Evolutionary conservation across 1,140 invertebrate species (phyloP), one percentile per base, ranked within the genome.

Genomic region (Ostrea denselamellosa): DNA sequence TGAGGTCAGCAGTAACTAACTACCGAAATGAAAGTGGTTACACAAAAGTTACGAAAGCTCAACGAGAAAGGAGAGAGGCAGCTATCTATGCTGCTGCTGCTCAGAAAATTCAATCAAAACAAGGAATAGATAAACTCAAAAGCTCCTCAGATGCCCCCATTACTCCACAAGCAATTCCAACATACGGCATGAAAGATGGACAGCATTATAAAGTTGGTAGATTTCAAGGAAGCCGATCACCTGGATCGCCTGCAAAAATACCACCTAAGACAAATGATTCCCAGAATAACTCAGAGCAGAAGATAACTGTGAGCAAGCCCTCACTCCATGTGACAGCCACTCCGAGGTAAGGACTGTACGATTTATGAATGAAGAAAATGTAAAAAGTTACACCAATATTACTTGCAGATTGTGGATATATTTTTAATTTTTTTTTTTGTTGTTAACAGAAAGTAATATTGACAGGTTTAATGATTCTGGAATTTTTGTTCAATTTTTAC

Each of bases 1-100:
- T 99, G 82, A 96, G 98, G 52, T 98, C 97, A 92, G 97, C 97
- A 12, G 98, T 99, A 0, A 96, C 96, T 77, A 97, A 97, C 91
- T 99, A 98, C 93, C 97, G 97, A 89, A 98, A 98, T 94, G 97
- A 98, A 92, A 98, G 97, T 34, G 98, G 98, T 0, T 98, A 98
- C 93, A 96, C 95, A 17, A 95, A 95, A 89, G 92, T 93, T 10
- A 58, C 83, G 28, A 56, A 58, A 54, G 14, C 25, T 25, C 52
- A 62, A 19, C 82, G 52, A 83, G 82, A 77, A 34, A 25, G 28
- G 68, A 34, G 25, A 25, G 25, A 9, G 28, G 68, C 51, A 12
- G 44, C 44, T 19, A 7, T 14, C n/a, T 17, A 12, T 5, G 56
- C 56, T 3, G 17, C 56, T n/a, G 82, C 82, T 5, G 19, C 82